phyloP scores from a whole-genome alignment of 2,797 vertebrate genomes.

The Trachops cirrhosus region DNA sequence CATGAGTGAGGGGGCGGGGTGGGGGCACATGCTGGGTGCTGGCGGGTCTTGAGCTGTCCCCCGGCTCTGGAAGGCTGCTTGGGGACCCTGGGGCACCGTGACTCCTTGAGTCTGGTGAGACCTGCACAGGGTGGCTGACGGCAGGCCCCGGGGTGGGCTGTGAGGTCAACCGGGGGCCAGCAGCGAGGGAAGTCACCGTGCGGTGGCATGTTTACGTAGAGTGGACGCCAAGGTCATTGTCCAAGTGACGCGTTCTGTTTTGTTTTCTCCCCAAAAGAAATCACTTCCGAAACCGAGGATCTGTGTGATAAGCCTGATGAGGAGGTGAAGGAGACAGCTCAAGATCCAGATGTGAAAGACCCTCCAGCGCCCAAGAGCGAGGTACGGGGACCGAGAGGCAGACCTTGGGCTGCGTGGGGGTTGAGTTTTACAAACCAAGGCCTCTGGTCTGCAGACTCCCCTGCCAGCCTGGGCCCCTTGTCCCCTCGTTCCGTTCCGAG shows the following conservation, averaged over 20 bases:
- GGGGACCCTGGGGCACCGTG: accelerated
- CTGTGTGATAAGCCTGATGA: slow-evolving; percentile 95
- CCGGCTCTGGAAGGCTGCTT: neutral
- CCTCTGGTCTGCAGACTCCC: neutral
- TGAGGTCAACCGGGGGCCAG: neutral
- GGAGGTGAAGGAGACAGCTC: slow-evolving; percentile 85
- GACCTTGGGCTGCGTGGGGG: accelerated
- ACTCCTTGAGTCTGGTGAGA: no score
- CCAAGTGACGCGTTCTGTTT: accelerated
- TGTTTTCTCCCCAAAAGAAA: slow-evolving; percentile 85
- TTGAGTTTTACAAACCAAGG: neutral
- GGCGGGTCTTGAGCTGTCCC: no score
- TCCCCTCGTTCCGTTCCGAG: accelerated
- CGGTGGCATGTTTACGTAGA: accelerated
- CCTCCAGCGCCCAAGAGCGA: slow-evolving; percentile 78
- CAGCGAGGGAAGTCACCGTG: accelerated
- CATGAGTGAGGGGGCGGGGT: accelerated
- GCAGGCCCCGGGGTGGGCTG: neutral
- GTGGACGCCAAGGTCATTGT: accelerated
- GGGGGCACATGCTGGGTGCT: accelerated
- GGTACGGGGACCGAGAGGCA: slow-evolving; percentile 81
- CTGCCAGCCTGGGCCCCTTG: neutral
- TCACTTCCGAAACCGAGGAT: slow-evolving; percentile 95
- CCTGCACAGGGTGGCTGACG: accelerated
- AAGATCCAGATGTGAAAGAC: slow-evolving; percentile 79